Evolutionary conservation across 2,797 vertebrate species (phyloP).

Genomic region (Lagodon rhomboides): DNA sequence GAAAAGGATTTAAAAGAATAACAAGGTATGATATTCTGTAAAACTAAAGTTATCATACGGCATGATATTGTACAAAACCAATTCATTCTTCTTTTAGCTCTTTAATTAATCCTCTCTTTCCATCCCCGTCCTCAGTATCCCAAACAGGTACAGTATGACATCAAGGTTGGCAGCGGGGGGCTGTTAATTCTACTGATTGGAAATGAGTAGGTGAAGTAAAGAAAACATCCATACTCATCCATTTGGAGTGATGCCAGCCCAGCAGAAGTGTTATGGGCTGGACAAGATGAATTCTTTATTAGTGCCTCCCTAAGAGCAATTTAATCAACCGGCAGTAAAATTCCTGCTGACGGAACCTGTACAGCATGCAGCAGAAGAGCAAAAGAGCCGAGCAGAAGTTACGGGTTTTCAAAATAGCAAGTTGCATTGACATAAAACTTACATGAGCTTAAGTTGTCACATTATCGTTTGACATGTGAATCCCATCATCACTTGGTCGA

Average conservation of each 20-base stretch:
- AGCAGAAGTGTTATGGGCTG: constrained; percentile 23
- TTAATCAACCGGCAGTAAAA: constrained; percentile 62
- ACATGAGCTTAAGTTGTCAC: constrained; percentile 1
- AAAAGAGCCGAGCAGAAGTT: constrained; percentile 29
- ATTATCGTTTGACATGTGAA: constrained; percentile 3
- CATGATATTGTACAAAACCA: neutral
- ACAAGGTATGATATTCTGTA: neutral
- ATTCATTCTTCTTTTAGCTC: neutral
- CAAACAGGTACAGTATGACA: constrained; percentile 24
- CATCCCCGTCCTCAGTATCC: constrained; percentile 2
- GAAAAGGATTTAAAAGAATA: too few relatives aligned
- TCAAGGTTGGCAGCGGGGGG: constrained; percentile 33
- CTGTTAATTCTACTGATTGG: constrained; percentile 51
- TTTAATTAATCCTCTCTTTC: constrained; percentile 6
- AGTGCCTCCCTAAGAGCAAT: constrained; percentile 57
- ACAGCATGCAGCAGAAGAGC: constrained; percentile 25
- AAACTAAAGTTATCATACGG: neutral
- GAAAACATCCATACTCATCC: constrained; percentile 50
- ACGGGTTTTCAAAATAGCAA: constrained; percentile 11
- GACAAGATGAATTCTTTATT: constrained; percentile 59
- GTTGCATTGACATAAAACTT: constrained; percentile 3
- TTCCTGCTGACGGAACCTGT: constrained; percentile 42
- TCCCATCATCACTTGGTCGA: constrained; percentile 17
- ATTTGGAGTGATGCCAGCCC: constrained; percentile 47
- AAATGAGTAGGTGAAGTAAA: constrained; percentile 35